Evolutionary conservation across 2,113 vertebrate species (phyloP), one percentile per base, ranked within the genome.

Genomic region (Dipodomys ordii): DNA sequence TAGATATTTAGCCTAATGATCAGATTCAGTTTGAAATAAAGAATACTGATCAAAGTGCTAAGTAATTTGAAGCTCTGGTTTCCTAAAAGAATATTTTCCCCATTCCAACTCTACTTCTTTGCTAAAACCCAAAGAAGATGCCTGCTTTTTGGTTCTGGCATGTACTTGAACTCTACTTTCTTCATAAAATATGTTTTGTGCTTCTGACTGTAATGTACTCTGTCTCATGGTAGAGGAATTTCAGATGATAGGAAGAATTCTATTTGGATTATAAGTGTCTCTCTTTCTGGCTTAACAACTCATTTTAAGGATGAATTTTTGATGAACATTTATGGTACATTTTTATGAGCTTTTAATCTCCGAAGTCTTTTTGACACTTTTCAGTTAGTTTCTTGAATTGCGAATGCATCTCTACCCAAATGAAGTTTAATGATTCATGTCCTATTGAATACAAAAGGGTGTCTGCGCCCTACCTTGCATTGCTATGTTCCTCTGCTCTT

Each of bases 271-370:
- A 9, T 2, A 78, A 27, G 9, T 28, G 79, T 92, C 35, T 92
- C 32, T 62, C 6, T 83, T 94, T 92, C 77, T 96, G 57, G 1
- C 53, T 57, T 57, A 57, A 57, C 53, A 16, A 57, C 15, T 18
- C 3, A 13, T 13, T 57, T 18, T 57, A 57, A 57, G 16, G 12
- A 57, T 57, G 53, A 53, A 60, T 87, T 83, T 53, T 20, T 79
- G 15, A 30, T 71, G 20, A 77, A 39, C 15, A 82, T 5, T 18
- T 82, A 23, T n/a, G 71, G 18, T 46, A 90, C 72, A 79, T 64
- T 80, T 87, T 83, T 84, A 32, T 39, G n/a, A 15, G 49, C 65
- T 72, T 88, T 94, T 72, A 12, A 76, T 82, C 16, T 88, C 62
- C 32, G 49, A 6, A 5, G 57, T 78, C 1, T 90, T 90, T 90